These are phyloP conservation scores for Phaethornis superciliosus DNA, from an alignment of 2,113 vertebrate genomes.

Conservation along the genomic window DNA sequence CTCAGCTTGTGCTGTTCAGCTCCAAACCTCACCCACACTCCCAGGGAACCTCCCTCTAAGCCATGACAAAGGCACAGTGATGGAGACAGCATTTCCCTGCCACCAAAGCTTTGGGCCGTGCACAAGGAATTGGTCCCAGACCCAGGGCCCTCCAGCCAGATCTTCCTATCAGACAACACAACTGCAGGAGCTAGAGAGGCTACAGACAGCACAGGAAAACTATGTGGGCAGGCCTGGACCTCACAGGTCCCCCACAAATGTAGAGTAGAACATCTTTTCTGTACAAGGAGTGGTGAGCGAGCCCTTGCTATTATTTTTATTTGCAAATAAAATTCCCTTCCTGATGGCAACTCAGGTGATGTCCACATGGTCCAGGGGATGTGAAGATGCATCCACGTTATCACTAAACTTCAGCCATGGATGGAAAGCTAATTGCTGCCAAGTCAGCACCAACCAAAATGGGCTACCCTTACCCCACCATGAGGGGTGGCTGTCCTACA, in stretches of 20 bases:
- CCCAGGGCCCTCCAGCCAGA: background rate
- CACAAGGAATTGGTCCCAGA: background rate
- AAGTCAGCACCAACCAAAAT: background rate
- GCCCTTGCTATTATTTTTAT: background rate
- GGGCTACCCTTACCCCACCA: background rate
- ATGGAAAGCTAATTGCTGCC: background rate
- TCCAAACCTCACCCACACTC: background rate
- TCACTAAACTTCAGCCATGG: background rate
- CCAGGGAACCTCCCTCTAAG: background rate
- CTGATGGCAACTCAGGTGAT: background rate
- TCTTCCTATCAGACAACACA: background rate
- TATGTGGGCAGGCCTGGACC: background rate
- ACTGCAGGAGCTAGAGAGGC: background rate
- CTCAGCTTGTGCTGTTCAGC: background rate
- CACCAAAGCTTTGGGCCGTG: background rate
- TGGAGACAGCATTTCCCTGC: background rate
- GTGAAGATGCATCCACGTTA: background rate
- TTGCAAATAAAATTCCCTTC: background rate
- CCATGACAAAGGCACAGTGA: background rate
- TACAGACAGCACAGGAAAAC: background rate
- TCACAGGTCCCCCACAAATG: fast-evolving
- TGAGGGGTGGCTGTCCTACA: background rate
- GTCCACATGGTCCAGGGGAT: background rate
- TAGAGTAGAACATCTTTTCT: background rate
- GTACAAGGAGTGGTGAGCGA: background rate